Conservation (phyloP, 1,140 invertebrate species). For the Conopomorpha cramerella region DNA sequence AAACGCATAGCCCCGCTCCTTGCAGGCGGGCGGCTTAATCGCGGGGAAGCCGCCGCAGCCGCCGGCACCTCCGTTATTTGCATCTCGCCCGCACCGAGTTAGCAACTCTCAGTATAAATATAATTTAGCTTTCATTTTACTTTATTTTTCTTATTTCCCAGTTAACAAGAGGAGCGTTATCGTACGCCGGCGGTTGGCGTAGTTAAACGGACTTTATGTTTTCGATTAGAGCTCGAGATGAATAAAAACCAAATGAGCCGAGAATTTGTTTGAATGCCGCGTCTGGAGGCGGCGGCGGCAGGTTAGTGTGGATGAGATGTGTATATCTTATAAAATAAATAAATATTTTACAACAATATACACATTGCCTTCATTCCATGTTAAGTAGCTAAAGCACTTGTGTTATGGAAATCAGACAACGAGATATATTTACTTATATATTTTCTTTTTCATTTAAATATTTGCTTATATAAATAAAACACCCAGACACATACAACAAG, state of each 20-base stretch:
- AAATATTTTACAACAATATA: too few species aligned
- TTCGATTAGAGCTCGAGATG: slow-evolving; percentile 46
- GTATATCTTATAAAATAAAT: too few species aligned
- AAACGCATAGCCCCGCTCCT: too few species aligned
- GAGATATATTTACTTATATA: neutral
- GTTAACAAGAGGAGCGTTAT: slow-evolving; percentile 32
- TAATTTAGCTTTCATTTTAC: slow-evolving; percentile 40
- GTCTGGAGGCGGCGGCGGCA: slow-evolving; percentile 9
- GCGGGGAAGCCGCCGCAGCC: too few species aligned
- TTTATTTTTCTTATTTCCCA: slow-evolving; percentile 50
- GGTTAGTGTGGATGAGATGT: slow-evolving; percentile 18
- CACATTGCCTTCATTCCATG: too few species aligned
- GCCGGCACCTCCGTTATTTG: too few species aligned
- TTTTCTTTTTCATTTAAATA: too few species aligned
- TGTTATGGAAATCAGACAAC: neutral
- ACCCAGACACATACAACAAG: too few species aligned
- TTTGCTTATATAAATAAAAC: too few species aligned
- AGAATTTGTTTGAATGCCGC: slow-evolving; percentile 44
- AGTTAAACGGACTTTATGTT: slow-evolving; percentile 50
- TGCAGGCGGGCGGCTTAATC: too few species aligned
- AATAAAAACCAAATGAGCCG: slow-evolving; percentile 58
- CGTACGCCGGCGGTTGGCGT: slow-evolving; percentile 20
- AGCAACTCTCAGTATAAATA: slow-evolving; percentile 21
- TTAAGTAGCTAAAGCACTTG: too few species aligned
- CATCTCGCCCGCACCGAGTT: too few species aligned